Percentiles rank a stretch among this genome's conserved stretches.
These are phyloP conservation scores for Spinus olivaceus DNA, from an alignment of 2,797 vertebrate species.

Conservation along the genomic window DNA sequence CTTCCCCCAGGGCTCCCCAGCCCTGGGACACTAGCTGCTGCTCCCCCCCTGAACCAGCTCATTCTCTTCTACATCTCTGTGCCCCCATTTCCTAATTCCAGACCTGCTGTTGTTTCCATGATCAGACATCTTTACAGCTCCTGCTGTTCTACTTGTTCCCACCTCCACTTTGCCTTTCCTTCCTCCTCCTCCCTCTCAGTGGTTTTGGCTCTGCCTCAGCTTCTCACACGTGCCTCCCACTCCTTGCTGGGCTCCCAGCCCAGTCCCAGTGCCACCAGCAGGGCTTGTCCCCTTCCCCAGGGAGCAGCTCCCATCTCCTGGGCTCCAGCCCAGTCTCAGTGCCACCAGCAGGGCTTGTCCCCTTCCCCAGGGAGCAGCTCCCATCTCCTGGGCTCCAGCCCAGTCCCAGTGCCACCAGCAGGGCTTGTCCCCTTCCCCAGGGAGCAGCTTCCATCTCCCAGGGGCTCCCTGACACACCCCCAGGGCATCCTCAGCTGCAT, in stretches of 20 bases:
- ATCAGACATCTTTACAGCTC: not conserved
- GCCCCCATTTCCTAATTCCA: not conserved
- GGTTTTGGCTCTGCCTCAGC: not conserved
- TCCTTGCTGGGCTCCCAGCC: not conserved
- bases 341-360: too few species aligned
- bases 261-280: not conserved
- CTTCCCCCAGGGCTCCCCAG: not conserved
- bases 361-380: too few species aligned
- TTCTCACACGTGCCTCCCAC: not conserved
- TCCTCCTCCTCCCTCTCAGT: not conserved
- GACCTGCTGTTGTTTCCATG: not conserved
- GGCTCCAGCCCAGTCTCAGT: too few species aligned
- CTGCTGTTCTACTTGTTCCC: not conserved
- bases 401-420: too few species aligned
- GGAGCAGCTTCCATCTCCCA: too few species aligned
- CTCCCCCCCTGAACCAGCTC: not conserved
- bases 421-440: too few species aligned
- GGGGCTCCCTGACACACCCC: not conserved
- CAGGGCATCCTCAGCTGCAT: not conserved
- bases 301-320: not conserved
- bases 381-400: too few species aligned
- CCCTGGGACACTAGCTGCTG: not conserved
- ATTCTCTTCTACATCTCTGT: not conserved
- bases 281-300: not conserved
- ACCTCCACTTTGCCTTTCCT: not conserved